Evolutionary conservation across 2,888 invertebrate species (phyloP), one percentile per base, ranked within the genome.

Genomic region (Sphaerophoria taeniata): DNA sequence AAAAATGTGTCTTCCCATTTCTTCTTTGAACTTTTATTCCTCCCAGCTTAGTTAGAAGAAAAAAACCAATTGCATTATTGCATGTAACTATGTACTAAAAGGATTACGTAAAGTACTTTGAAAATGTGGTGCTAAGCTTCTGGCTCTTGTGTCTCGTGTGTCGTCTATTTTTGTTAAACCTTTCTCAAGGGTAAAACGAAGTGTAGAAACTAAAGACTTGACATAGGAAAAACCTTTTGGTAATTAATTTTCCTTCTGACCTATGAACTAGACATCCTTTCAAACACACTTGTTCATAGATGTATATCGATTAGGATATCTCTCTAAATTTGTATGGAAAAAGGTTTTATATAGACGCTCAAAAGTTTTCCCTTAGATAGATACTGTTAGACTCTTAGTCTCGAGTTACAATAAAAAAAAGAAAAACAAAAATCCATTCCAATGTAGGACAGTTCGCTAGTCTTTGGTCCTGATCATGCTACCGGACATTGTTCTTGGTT

Each of bases 211-310:
- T 73, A 33, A 75, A 71, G 61, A 65, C 51, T 55, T 33, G 47
- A 73, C 56, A 63, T 47, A 14, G 65, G 16, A 65, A 81, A 58
- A 78, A 82, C 45, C 56, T 47, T 49, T 55, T 74, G 55, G 71
- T 79, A 84, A 84, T 79, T 84, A 84, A 84, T 79, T 84, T 79
- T 65, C 39, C 9, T 70, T 47, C 71, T 79, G 60, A 84, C 79
- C 79, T 75, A 65, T 79, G 75, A 71, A 34, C 74, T 60, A 74
- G 79, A 71, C 79, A 67, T 75, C 53, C 39, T 58, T 69, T 14
- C 36, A 3, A 3, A 34, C 24, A 63, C 24, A 31, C 24, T 11
- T 39, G 39, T 7, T 6, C 39, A 7, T 34, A 49, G 70, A 53
- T 74, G 65, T 53, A 24, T 39, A 49, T 67, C 55, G 61, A 31